Evolutionary conservation across 2,888 invertebrate genomes (phyloP), one percentile per base, ranked within the genome.

Genomic region (Zaprionus bogoriensis): DNA sequence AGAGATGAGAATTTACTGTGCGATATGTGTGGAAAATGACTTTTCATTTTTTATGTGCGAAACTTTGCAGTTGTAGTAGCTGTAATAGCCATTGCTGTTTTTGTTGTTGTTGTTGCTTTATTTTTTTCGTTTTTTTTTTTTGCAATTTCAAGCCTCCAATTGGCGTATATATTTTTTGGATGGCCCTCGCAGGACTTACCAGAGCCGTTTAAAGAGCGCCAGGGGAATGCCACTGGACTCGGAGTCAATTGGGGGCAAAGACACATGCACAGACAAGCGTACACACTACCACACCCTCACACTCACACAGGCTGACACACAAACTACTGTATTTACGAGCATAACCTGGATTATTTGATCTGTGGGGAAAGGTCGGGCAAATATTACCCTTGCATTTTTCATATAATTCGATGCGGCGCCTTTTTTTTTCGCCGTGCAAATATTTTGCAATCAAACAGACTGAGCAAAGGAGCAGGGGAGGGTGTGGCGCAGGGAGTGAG

Each of bases 341-440:
- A 62, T 39, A 20, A 25, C 28, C 28, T 38, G 50, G 47, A 25
- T 50, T 58, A 59, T 67, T 53, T 70, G 55, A 73, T 51, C 38
- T 44, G 67, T 32, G 30, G 47, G 57, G 44, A 19, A 51, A 55
- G 73, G 62, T 65, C 55, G 61, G 58, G 59, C 81, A 82, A 87
- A 87, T 87, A 73, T 80, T 74, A 74, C 87, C 82, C 69, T 84
- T 76, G 77, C 80, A 76, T 76, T 76, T 78, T 63, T 68, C 74
- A 77, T 60, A 78, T 67, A 69, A 69, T 69, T 67, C 52, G 67
- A 62, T 53, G 65, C 62, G 75, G 55, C 55, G 73, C 50, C 53
- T 58, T 60, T 71, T 74, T 70, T 70, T 53, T 47, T 32, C 17
- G 17, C 32, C 32, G 5, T 42, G 17, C 78, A 81, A 78, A 84